These are phyloP conservation scores for Parasteatoda lunata DNA, from an alignment of 2,888 invertebrate genomes.

Conservation along the genomic window DNA sequence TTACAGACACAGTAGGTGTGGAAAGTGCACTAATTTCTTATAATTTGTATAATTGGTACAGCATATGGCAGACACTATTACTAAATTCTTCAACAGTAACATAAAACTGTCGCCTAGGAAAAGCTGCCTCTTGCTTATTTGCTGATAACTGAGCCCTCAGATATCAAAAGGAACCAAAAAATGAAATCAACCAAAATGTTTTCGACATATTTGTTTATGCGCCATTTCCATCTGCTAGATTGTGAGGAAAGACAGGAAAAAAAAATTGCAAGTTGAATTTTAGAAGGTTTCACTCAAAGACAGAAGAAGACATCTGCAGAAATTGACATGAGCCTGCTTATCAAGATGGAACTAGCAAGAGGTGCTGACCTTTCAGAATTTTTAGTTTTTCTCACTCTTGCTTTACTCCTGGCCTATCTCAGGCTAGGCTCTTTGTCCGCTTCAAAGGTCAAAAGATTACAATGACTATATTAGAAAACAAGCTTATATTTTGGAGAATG, in stretches of 20 bases:
- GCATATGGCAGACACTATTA: too few species aligned
- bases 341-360: constrained; percentile 26
- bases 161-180: neutral
- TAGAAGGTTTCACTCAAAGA: neutral
- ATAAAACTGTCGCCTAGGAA: constrained; percentile 15
- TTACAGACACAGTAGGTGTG: too few species aligned
- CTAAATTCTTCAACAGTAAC: neutral
- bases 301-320: constrained; percentile 18
- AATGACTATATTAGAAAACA: neutral
- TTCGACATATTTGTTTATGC: constrained; percentile 27
- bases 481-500: too few species aligned
- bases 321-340: constrained; percentile 58
- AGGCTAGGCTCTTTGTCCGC: neutral
- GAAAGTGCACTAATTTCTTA: too few species aligned
- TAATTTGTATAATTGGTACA: too few species aligned
- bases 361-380: neutral
- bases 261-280: neutral
- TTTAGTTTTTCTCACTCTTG: neutral
- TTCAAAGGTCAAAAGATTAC: neutral
- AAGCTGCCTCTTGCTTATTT: constrained; percentile 3
- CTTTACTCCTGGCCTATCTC: neutral
- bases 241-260: neutral
- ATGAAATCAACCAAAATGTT: neutral
- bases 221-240: constrained; percentile 21
- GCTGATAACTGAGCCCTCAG: neutral